These are phyloP conservation scores for Nephrotoma guestfalica DNA, from an alignment of 2,888 invertebrate genomes.

Conservation along the genomic window DNA sequence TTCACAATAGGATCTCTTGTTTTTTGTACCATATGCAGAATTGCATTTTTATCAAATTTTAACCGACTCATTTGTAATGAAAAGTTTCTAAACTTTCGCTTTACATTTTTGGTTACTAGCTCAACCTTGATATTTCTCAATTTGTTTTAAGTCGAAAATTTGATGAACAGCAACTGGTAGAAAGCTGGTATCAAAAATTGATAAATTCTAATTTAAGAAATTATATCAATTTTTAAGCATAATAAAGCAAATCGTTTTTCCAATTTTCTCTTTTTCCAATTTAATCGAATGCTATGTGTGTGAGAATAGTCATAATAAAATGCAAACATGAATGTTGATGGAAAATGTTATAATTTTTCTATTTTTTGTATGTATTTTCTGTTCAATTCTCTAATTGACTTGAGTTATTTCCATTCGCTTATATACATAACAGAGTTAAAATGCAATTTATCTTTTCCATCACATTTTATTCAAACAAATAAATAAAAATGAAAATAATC, in stretches of 20 bases:
- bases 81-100: too few species aligned
- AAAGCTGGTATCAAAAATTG: neutral
- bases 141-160: too few species aligned
- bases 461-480: constrained; percentile 2
- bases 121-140: too few species aligned
- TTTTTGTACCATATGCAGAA: too few species aligned
- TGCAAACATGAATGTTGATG: neutral
- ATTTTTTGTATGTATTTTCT: neutral
- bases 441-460: constrained; percentile 3
- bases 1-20: too few species aligned
- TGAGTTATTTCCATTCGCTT: neutral
- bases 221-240: neutral
- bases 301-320: neutral
- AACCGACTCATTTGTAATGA: too few species aligned
- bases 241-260: too few species aligned
- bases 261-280: neutral
- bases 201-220: neutral
- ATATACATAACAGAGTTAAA: neutral
- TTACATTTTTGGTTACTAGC: too few species aligned
- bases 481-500: neutral
- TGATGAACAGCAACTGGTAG: too few species aligned
- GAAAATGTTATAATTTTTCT: neutral
- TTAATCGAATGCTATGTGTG: neutral
- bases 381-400: neutral
- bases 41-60: too few species aligned